Evolutionary conservation across 2,113 vertebrate genomes (phyloP).

Genomic region (Cochlearius cochlearius): DNA sequence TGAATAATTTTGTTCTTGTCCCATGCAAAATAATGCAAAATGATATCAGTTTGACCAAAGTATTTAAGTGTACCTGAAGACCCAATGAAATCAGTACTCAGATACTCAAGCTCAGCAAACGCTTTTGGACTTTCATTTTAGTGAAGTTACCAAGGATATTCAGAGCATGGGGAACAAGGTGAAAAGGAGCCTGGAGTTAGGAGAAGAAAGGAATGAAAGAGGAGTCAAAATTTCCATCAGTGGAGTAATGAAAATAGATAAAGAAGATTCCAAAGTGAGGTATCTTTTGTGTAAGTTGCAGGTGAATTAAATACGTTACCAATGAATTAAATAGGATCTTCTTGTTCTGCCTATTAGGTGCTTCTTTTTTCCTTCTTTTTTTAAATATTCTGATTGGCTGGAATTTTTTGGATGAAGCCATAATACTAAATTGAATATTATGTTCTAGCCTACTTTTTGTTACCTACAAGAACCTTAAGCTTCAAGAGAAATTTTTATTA

Average conservation of each 20-base stretch:
- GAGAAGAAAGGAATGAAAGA: neutral
- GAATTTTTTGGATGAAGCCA: neutral
- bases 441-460: neutral
- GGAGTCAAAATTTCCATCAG: neutral
- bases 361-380: neutral
- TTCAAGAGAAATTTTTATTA: neutral
- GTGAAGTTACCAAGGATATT: neutral
- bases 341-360: fast-evolving
- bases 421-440: neutral
- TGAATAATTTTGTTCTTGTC: neutral
- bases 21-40: neutral
- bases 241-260: neutral
- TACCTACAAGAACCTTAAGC: neutral
- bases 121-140: fast-evolving
- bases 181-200: neutral
- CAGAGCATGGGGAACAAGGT: neutral
- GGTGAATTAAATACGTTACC: fast-evolving
- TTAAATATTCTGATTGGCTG: neutral
- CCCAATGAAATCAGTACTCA: neutral
- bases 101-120: neutral
- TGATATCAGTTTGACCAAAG: neutral
- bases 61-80: neutral
- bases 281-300: neutral
- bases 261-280: neutral
- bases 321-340: neutral